Evolutionary conservation across 92 coral and sea anemone genomes (phyloP).

Genomic region (Nematostella vectensis): DNA sequence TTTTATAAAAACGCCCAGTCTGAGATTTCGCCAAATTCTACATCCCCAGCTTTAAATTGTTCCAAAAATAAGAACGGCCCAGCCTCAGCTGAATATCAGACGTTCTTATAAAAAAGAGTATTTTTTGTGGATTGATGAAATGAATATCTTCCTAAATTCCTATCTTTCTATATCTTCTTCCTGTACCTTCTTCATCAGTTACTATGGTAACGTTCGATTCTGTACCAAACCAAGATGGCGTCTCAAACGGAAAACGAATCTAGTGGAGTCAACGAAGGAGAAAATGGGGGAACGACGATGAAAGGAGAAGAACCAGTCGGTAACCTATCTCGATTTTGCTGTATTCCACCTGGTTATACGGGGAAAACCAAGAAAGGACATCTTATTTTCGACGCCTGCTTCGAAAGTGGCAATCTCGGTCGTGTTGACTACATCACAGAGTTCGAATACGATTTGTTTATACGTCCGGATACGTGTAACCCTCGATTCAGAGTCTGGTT

Average conservation of each 20-base stretch:
- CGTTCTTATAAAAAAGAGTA: too few species aligned
- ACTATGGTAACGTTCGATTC: background rate
- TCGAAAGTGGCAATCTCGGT: constrained; percentile 98
- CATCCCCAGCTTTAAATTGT: too few species aligned
- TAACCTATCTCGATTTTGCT: constrained; percentile 69
- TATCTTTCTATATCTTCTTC: too few species aligned
- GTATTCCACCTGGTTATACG: constrained; percentile 71
- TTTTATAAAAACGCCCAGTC: too few species aligned
- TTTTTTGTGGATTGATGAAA: too few species aligned
- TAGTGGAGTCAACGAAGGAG: constrained; percentile 68
- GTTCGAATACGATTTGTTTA: constrained; percentile 91
- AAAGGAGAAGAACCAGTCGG: constrained; percentile 87
- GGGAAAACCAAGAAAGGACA: constrained; percentile 88
- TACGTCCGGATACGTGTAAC: constrained; percentile 98
- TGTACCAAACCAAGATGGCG: constrained; percentile 79
- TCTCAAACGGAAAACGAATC: constrained; percentile 74
- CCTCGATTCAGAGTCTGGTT: constrained; percentile 99
- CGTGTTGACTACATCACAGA: constrained; percentile 94
- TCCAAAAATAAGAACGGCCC: too few species aligned
- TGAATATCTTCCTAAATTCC: too few species aligned
- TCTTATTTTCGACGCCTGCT: constrained; percentile 88
- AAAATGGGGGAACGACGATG: constrained; percentile 51
- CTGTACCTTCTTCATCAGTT: too few species aligned
- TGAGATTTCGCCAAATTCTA: too few species aligned
- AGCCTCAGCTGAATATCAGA: too few species aligned